A percentile compares a stretch with the other conserved stretches of the same genome.
Evolutionary conservation across 1,140 invertebrate genomes (phyloP).

Genomic region (Sipha flava): DNA sequence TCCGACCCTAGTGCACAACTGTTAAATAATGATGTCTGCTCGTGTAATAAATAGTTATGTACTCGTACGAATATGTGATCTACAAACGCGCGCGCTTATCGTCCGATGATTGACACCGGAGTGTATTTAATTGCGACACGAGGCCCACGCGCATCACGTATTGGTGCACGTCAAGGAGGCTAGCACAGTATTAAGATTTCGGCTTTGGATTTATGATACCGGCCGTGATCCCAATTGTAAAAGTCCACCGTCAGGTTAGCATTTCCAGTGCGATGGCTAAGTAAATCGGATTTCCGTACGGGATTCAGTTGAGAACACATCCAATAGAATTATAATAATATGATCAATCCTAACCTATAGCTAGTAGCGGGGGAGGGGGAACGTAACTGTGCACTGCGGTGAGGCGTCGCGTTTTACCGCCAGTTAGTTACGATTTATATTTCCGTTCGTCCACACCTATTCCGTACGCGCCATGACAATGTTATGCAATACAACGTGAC

Average conservation of each 20-base stretch:
- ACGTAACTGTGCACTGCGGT: too few relatives aligned
- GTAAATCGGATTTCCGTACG: too few relatives aligned
- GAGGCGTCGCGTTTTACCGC: too few relatives aligned
- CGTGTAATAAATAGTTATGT: neutral
- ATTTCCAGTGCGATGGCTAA: neutral
- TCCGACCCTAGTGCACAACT: constrained; percentile 22
- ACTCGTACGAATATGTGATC: neutral
- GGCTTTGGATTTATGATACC: neutral
- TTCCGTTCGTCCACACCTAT: too few relatives aligned
- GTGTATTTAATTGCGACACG: neutral
- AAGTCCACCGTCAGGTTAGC: neutral
- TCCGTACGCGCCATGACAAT: too few relatives aligned
- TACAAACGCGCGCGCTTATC: neutral
- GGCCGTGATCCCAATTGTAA: neutral
- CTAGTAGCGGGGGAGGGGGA: too few relatives aligned
- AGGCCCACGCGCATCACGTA: neutral
- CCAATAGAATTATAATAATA: too few relatives aligned
- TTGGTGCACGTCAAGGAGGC: neutral
- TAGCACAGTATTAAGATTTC: neutral
- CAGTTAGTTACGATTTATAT: too few relatives aligned
- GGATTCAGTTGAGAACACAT: too few relatives aligned
- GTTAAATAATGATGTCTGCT: constrained; percentile 30
- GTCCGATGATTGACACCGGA: neutral
- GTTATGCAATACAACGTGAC: too few relatives aligned
- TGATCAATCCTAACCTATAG: too few relatives aligned